Percentiles rank a stretch among this genome's conserved stretches.
Conservation (phyloP, 2,797 vertebrate genomes). For the Poeciliopsis presidionis region DNA sequence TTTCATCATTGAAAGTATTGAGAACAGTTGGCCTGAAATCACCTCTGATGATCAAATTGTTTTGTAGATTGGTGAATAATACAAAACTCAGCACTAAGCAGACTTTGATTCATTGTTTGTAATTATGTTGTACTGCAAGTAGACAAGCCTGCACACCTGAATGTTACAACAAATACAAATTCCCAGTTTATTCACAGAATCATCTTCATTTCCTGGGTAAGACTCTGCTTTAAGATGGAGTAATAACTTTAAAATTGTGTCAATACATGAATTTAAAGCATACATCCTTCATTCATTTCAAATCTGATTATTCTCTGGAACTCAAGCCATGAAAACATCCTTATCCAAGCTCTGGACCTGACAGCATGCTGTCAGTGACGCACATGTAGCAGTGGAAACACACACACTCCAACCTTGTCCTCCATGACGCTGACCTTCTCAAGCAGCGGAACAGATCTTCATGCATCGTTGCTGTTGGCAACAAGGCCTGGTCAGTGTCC, state of each 20-base stretch:
- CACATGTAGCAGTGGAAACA: slow-evolving; percentile 15
- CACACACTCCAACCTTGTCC: slow-evolving; percentile 25
- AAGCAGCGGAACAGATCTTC: slow-evolving; percentile 26
- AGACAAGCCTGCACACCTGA: background rate
- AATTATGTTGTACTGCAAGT: background rate
- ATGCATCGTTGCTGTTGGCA: slow-evolving; percentile 51
- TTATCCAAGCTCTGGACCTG: background rate
- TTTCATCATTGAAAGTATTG: background rate
- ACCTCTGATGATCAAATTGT: background rate
- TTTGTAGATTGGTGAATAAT: background rate
- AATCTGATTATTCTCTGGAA: background rate
- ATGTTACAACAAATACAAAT: background rate
- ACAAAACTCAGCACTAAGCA: background rate
- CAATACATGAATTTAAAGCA: background rate
- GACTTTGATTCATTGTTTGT: background rate
- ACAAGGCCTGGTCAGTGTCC: slow-evolving; percentile 47
- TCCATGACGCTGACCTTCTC: slow-evolving; percentile 28
- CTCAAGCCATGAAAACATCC: background rate
- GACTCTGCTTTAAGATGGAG: background rate
- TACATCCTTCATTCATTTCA: background rate
- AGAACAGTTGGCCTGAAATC: background rate
- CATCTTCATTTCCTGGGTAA: background rate
- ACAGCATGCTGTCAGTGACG: slow-evolving; percentile 15
- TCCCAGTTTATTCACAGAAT: background rate
- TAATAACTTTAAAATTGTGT: background rate